Percentiles rank a stretch among this genome's conserved stretches.
These are phyloP conservation scores for Microchrysa polita DNA, from an alignment of 2,888 invertebrate genomes.

Conservation along the genomic window DNA sequence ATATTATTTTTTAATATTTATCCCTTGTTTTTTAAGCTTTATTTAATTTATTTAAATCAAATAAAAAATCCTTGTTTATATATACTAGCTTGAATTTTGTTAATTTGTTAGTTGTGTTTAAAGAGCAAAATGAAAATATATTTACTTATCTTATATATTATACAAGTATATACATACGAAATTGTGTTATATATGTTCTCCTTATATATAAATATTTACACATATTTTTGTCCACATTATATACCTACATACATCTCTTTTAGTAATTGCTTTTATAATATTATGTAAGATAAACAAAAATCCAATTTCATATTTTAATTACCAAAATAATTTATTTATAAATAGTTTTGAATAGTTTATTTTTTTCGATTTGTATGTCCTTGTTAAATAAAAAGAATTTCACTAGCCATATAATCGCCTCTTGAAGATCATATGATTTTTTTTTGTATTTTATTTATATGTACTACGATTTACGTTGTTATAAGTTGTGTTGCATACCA, in stretches of 20 bases:
- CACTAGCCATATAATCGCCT: too few relatives aligned
- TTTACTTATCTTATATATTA: neutral
- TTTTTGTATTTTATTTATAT: too few relatives aligned
- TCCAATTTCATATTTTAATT: too few relatives aligned
- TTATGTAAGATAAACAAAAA: neutral
- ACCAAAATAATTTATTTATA: too few relatives aligned
- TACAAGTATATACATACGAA: constrained; percentile 12
- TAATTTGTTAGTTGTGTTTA: constrained; percentile 28
- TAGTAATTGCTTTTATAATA: constrained; percentile 3
- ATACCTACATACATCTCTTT: constrained; percentile 15
- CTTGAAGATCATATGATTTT: too few relatives aligned
- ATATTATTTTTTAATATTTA: constrained; percentile 18
- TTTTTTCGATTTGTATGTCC: too few relatives aligned
- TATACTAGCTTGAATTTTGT: constrained; percentile 1
- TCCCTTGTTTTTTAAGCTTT: neutral
- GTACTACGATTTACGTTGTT: too few relatives aligned
- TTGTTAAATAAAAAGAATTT: too few relatives aligned
- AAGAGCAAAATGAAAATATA: neutral
- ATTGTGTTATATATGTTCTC: constrained; percentile 18
- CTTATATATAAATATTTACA: constrained; percentile 10
- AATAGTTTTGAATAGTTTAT: too few relatives aligned
- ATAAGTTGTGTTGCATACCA: too few relatives aligned
- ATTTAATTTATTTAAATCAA: constrained; percentile 25
- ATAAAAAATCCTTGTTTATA: constrained; percentile 19
- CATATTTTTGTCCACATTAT: constrained; percentile 21